These are phyloP conservation scores for Amyelois transitella DNA, from an alignment of 1,140 invertebrate genomes.

Conservation along the genomic window DNA sequence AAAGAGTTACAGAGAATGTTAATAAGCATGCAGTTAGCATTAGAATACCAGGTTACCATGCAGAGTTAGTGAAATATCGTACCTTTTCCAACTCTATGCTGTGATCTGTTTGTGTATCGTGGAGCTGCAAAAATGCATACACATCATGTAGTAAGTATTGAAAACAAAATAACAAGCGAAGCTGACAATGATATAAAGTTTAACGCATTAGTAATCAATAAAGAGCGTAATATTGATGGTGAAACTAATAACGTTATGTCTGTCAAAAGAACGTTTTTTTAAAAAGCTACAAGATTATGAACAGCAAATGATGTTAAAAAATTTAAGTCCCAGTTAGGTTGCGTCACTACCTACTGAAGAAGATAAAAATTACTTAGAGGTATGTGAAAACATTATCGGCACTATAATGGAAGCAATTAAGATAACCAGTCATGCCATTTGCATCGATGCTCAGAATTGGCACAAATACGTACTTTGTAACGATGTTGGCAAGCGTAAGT, in stretches of 20 bases:
- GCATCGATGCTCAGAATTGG: not conserved
- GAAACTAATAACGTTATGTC: not conserved
- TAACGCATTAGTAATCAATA: not conserved
- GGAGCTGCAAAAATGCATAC: conserved; percentile 75
- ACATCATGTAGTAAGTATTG: conserved; percentile 34
- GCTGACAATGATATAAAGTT: not conserved
- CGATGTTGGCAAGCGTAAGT: not conserved
- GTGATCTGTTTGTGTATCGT: conserved; percentile 70
- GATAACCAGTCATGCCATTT: not conserved
- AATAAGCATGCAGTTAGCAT: conserved; percentile 12
- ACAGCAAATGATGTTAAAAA: conserved; percentile 18
- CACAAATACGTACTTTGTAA: not conserved
- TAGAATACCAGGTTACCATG: conserved; percentile 27
- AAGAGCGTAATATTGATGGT: not conserved
- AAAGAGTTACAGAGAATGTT: not conserved
- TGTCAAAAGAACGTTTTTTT: not conserved
- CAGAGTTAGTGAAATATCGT: conserved; percentile 64
- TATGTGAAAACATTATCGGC: not conserved
- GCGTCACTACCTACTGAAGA: not conserved
- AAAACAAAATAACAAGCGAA: not conserved
- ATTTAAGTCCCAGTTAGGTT: not conserved
- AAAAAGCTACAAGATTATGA: conserved; percentile 22
- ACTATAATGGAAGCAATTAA: not conserved
- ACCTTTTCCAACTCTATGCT: conserved; percentile 75
- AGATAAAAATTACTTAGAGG: not conserved